Evolutionary conservation across 2,888 invertebrate species (phyloP).

Genomic region (Ashinkailepas kermadecensis): DNA sequence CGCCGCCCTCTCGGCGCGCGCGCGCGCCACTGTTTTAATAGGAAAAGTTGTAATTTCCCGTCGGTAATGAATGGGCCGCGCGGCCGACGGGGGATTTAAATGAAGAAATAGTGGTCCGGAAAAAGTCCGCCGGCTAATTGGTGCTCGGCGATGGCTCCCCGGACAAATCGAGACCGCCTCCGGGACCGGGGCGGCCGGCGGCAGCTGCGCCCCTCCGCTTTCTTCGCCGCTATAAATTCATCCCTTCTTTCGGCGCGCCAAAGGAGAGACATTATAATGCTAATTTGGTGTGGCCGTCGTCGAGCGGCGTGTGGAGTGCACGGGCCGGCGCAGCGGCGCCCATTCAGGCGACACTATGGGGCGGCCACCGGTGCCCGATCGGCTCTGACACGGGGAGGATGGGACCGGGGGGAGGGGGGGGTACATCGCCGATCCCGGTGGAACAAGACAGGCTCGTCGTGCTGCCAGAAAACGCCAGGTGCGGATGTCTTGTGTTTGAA

Average conservation of each 20-base stretch:
- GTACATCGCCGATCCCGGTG: no score
- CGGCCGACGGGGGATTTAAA: constrained; percentile 7
- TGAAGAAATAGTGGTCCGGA: constrained; percentile 16
- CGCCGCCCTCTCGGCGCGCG: neutral
- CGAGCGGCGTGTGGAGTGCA: neutral
- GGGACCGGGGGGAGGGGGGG: no score
- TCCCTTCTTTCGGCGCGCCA: constrained; percentile 12
- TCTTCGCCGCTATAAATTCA: constrained; percentile 10
- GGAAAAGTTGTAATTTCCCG: constrained; percentile 20
- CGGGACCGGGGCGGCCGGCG: neutral
- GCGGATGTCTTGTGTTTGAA: no score
- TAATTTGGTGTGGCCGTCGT: constrained; percentile 1
- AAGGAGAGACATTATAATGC: constrained; percentile 17
- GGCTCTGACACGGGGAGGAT: no score
- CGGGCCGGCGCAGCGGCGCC: no score
- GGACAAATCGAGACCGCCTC: neutral
- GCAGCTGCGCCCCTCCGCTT: constrained; percentile 11
- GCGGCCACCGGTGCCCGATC: no score
- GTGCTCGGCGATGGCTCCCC: neutral
- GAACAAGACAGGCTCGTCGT: no score
- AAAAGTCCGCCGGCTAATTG: constrained; percentile 4
- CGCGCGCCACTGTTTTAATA: constrained; percentile 9
- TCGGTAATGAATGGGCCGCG: constrained; percentile 5
- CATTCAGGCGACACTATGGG: no score
- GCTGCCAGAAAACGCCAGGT: no score